These are phyloP conservation scores for Bemisia tabaci DNA, from an alignment of 1,140 invertebrate genomes.

Conservation along the genomic window DNA sequence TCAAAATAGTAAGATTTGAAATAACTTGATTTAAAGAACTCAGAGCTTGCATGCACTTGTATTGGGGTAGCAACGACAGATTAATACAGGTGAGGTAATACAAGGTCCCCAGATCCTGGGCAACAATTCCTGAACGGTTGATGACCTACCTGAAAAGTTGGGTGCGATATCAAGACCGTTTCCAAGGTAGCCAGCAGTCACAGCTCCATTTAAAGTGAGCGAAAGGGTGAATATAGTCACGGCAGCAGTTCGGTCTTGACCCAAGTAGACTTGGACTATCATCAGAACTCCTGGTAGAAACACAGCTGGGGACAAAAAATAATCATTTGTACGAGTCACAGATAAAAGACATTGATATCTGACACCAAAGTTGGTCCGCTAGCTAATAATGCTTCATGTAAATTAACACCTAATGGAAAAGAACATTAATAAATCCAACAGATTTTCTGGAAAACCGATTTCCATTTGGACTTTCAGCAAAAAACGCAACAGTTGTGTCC, in stretches of 20 bases:
- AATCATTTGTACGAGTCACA: too few relatives aligned
- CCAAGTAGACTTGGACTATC: slow-evolving; percentile 51
- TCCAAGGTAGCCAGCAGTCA: slow-evolving; percentile 74
- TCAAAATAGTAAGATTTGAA: not conserved
- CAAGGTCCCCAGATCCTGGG: too few relatives aligned
- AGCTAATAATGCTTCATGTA: too few relatives aligned
- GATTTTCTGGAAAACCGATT: too few relatives aligned
- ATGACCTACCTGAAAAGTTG: slow-evolving; percentile 62
- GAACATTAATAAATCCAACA: too few relatives aligned
- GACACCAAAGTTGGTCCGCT: too few relatives aligned
- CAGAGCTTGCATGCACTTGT: not conserved
- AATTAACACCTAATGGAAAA: too few relatives aligned
- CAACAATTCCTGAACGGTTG: too few relatives aligned
- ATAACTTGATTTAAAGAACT: not conserved
- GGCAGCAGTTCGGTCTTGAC: slow-evolving; percentile 48
- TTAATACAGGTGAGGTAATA: too few relatives aligned
- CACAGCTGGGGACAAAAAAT: slow-evolving; percentile 18
- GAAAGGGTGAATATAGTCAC: slow-evolving; percentile 59
- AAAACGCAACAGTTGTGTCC: too few relatives aligned
- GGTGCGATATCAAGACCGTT: slow-evolving; percentile 83
- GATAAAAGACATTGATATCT: too few relatives aligned
- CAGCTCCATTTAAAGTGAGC: slow-evolving; percentile 67
- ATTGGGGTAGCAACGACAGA: not conserved
- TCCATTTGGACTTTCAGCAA: too few relatives aligned
- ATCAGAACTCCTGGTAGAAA: slow-evolving; percentile 32